A percentile compares a stretch with the other conserved stretches of the same genome.
These are phyloP conservation scores for Achlya flavicornis DNA, from an alignment of 2,888 invertebrate species.

Conservation along the genomic window DNA sequence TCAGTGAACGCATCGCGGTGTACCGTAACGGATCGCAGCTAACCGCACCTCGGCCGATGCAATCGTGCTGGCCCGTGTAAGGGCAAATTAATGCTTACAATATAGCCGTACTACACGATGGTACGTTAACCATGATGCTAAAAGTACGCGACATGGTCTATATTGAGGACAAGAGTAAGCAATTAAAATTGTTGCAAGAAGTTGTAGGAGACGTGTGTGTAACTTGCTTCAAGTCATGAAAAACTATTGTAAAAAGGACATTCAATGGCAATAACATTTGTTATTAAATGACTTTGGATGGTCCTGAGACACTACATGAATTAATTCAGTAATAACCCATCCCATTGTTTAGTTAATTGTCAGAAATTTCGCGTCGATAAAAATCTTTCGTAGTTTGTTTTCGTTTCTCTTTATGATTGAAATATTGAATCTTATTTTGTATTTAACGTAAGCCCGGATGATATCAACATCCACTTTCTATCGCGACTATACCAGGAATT, in stretches of 20 bases:
- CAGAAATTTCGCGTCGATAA: neutral
- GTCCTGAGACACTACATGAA: neutral
- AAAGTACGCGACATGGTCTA: neutral
- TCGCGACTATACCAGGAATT: neutral
- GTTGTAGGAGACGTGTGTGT: neutral
- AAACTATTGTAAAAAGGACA: too few relatives aligned
- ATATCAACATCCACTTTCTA: neutral
- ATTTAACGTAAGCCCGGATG: neutral
- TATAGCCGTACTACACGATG: constrained; percentile 14
- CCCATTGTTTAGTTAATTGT: neutral
- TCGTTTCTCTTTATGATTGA: too few relatives aligned
- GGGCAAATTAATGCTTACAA: constrained; percentile 20
- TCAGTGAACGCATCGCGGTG: constrained; percentile 49
- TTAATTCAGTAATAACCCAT: neutral
- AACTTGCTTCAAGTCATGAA: too few relatives aligned
- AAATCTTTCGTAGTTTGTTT: neutral
- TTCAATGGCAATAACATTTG: neutral
- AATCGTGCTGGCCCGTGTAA: constrained; percentile 24
- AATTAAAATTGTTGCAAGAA: neutral
- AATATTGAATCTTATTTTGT: too few relatives aligned
- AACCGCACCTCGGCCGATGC: constrained; percentile 17
- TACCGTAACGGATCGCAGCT: constrained; percentile 31
- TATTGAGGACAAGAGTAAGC: neutral
- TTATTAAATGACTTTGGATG: neutral
- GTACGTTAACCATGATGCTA: constrained; percentile 7